Percentiles rank a stretch among this genome's conserved stretches.
Evolutionary conservation across 2,797 vertebrate genomes (phyloP).

Genomic region (Anguilla obscura): DNA sequence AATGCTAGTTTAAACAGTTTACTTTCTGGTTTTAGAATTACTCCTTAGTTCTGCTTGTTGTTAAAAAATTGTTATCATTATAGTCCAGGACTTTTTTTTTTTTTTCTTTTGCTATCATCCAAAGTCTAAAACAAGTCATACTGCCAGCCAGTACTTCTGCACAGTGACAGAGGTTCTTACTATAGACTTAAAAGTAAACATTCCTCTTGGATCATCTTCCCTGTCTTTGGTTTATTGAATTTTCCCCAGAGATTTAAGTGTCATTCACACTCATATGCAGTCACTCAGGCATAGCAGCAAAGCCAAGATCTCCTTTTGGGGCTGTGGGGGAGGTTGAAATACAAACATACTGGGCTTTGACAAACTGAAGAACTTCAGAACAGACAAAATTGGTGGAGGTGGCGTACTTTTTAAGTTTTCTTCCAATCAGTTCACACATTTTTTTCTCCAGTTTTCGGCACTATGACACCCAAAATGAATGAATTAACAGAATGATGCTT

Average conservation of each 20-base stretch:
- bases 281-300: background rate
- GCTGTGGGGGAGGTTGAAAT: too few species aligned
- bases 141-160: background rate
- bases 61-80: background rate
- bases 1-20: conserved; percentile 24
- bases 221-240: background rate
- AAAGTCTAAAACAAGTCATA: background rate
- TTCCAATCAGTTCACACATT: too few species aligned
- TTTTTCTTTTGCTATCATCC: background rate
- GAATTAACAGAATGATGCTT: background rate
- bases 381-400: too few species aligned
- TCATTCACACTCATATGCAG: background rate
- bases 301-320: background rate
- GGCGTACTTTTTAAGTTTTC: too few species aligned
- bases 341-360: too few species aligned
- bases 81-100: background rate
- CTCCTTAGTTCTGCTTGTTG: background rate
- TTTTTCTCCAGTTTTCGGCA: too few species aligned
- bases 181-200: background rate
- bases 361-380: too few species aligned
- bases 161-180: background rate
- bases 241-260: background rate
- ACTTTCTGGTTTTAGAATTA: background rate
- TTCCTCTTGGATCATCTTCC: background rate
- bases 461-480: background rate